Conservation (phyloP, 2,888 invertebrate species). For the Drosophila macrospina region DNA sequence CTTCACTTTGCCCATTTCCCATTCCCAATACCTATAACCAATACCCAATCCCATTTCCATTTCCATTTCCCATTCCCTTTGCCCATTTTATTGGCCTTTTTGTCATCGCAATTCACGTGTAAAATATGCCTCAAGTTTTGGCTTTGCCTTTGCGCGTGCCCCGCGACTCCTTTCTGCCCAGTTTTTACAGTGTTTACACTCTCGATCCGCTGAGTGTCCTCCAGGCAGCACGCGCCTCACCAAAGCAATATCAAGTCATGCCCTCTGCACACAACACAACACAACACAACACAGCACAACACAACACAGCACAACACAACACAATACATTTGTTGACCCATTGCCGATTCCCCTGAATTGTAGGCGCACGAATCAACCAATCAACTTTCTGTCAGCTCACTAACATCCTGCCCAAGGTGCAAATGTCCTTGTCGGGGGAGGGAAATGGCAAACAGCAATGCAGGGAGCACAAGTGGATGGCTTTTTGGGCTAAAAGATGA, state of each 20-base stretch:
- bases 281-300: too few relatives aligned
- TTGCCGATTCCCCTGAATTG: slow-evolving; percentile 57
- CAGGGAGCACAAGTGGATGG: neutral
- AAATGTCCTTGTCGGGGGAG: slow-evolving; percentile 23
- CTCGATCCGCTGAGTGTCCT: slow-evolving; percentile 2
- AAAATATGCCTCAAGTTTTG: slow-evolving; percentile 62
- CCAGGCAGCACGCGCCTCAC: slow-evolving; percentile 27
- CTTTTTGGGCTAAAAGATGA: too few relatives aligned
- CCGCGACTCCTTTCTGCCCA: slow-evolving; percentile 43
- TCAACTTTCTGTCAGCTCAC: slow-evolving; percentile 51
- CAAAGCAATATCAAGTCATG: slow-evolving; percentile 15
- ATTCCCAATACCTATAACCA: slow-evolving; percentile 5
- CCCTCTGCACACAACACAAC: slow-evolving; percentile 22
- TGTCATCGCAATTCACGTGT: slow-evolving; percentile 75
- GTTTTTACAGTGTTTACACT: slow-evolving; percentile 48
- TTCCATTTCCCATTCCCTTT: slow-evolving; percentile 6
- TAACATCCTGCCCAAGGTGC: slow-evolving; percentile 7
- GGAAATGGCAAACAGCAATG: too few relatives aligned
- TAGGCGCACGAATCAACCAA: slow-evolving; percentile 43
- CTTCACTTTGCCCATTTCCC: slow-evolving; percentile 61
- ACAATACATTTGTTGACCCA: slow-evolving; percentile 33
- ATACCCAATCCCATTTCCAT: slow-evolving; percentile 26
- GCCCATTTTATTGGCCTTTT: slow-evolving; percentile 74
- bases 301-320: neutral
- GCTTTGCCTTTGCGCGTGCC: slow-evolving; percentile 36